Evolutionary conservation across 2,888 invertebrate species (phyloP).

Genomic region (Apantesis nais): DNA sequence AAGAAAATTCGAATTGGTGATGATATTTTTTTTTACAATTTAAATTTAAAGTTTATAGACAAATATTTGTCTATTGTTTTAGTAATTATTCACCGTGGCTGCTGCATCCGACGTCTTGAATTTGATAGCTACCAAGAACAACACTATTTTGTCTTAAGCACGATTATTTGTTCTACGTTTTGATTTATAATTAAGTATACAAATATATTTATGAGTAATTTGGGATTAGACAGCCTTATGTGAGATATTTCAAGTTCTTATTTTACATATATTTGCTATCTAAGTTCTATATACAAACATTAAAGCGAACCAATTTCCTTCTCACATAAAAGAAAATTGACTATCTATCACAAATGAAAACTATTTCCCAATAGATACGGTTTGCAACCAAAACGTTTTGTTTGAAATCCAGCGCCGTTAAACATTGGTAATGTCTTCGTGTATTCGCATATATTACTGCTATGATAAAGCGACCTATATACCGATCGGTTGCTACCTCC

Average conservation of each 20-base stretch:
- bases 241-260: background rate
- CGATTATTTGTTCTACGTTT: no score
- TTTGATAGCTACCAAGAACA: background rate
- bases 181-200: no score
- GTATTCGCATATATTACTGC: constrained; percentile 52
- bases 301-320: background rate
- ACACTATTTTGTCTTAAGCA: no score
- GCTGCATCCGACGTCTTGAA: background rate
- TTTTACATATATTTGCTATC: background rate
- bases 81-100: background rate
- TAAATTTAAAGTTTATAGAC: background rate
- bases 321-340: background rate
- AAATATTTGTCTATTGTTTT: background rate
- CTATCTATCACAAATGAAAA: constrained; percentile 1
- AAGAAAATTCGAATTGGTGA: background rate
- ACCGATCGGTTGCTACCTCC: constrained; percentile 50
- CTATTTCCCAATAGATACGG: constrained; percentile 7
- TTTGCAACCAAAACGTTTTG: constrained; percentile 14
- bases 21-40: background rate
- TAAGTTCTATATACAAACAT: background rate
- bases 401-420: constrained; percentile 49
- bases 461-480: constrained; percentile 76
- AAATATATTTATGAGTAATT: no score
- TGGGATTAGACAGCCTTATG: background rate
- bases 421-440: constrained; percentile 57